Conservation (phyloP, 2,797 vertebrate genomes). For the Sphenodon punctatus region DNA sequence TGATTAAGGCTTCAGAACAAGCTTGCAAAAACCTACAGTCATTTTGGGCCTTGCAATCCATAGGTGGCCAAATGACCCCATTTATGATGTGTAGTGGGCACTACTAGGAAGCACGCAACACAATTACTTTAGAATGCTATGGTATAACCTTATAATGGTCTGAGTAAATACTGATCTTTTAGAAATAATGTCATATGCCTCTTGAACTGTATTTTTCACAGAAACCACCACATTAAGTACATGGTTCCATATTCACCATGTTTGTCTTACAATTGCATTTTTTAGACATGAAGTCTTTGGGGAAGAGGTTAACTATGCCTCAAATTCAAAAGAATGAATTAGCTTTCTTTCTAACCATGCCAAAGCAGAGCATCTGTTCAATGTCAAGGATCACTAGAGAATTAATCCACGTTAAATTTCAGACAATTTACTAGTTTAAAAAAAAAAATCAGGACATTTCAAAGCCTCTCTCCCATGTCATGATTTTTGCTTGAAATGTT, state of each 20-base stretch:
- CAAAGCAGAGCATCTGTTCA: constrained; percentile 44
- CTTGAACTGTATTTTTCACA: constrained; percentile 12
- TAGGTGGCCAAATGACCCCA: too few species aligned
- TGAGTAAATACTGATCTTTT: not conserved
- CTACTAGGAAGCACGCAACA: too few species aligned
- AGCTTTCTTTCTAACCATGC: constrained; percentile 64
- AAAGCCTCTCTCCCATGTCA: constrained; percentile 40
- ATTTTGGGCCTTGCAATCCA: too few species aligned
- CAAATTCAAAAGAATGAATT: constrained; percentile 67
- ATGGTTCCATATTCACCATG: not conserved
- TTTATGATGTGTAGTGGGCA: too few species aligned
- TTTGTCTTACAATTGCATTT: constrained; percentile 34
- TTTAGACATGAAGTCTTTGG: constrained; percentile 51
- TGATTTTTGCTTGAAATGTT: constrained; percentile 47
- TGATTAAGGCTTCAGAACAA: too few species aligned
- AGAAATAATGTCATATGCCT: not conserved
- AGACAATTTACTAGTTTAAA: constrained; percentile 56
- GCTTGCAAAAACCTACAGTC: too few species aligned
- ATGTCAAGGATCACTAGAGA: constrained; percentile 27
- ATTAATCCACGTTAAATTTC: constrained; percentile 55
- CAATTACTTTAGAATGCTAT: too few species aligned
- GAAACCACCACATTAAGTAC: not conserved
- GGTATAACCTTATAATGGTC: too few species aligned
- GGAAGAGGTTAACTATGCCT: constrained; percentile 63
- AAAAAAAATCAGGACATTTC: constrained; percentile 52